Base-by-base conservation (phyloP, 2,888 invertebrate species). In the Machimus rusticus region DNA sequence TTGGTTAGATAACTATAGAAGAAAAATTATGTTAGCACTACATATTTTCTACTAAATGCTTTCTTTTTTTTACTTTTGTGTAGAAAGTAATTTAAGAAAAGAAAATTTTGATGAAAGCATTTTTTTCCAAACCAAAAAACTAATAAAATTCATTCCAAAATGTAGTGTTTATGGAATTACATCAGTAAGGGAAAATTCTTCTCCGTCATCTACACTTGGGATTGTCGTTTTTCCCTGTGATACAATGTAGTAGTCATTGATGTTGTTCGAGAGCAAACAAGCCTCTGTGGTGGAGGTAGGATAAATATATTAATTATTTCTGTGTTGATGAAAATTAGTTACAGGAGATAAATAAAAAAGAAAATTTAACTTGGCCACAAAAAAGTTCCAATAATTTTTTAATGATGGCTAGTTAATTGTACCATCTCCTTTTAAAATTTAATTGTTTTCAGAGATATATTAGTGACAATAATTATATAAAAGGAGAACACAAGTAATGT, bases 191-290 rank as follows among this genome's bases (percentile, higher is more conserved):
- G 89, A 90, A 94, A 96, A 96, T 94, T 98, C 98, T 94, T 98
- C 98, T 91, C 95, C 95, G 94, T 98, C 98, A 94, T 98, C 98
- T 92, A 99, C 96, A 93, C 95, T 95, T 92, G 98, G 97, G 93
- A 99, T 98, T 91, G 97, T 96, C 91, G 96, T 96, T 94, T 97
- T 98, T 94, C 98, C 98, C 95, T 99, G 98, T 93, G 98, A 96
- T 93, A 98, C 95, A 95, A 97, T 97, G 94, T 95, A 94, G 95
- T 98, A 98, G 93, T 97, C 96, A 93, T 94, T 93, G 94, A 97
- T 93, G 94, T 97, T 96, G 93, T 97, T 94, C 92, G 95, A 94
- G 93, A 98, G 95, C 93, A 95, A 93, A 94, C 96, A 95, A 90
- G 66, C 28, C 1, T 90, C 92, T 92, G 91, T 74, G 31, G 16